These are phyloP conservation scores for Xiphorhynchus erythropygius DNA, from an alignment of 2,797 vertebrate genomes.

Conservation along the genomic window DNA sequence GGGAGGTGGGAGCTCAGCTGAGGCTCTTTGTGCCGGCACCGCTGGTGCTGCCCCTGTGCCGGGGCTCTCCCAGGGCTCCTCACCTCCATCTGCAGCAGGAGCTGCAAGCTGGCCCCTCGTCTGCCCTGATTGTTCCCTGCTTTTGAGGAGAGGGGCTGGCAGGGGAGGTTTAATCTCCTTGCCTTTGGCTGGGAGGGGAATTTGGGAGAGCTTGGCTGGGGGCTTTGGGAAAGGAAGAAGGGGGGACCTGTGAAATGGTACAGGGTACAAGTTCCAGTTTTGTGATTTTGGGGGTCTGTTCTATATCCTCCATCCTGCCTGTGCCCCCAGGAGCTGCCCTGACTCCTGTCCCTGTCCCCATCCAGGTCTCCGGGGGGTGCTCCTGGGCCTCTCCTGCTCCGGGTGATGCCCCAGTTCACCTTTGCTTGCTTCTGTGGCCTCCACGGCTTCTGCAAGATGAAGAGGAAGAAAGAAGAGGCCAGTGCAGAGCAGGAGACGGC, in stretches of 20 bases:
- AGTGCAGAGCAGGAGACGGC: slow-evolving; percentile 77
- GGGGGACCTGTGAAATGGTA: fast-evolving
- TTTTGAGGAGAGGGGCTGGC: background rate
- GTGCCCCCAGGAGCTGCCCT: background rate
- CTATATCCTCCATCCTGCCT: background rate
- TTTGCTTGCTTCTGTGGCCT: slow-evolving; percentile 95
- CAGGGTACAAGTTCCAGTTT: background rate
- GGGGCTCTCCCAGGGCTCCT: background rate
- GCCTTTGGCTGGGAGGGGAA: background rate
- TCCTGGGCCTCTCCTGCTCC: background rate
- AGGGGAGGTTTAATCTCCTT: background rate
- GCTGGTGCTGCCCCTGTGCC: background rate
- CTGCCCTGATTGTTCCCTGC: background rate
- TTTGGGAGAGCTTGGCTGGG: background rate
- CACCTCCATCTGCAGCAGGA: background rate
- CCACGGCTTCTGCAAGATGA: slow-evolving; percentile 88
- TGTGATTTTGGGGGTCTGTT: background rate
- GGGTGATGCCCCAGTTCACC: slow-evolving; percentile 92
- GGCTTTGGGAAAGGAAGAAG: background rate
- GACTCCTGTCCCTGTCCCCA: background rate
- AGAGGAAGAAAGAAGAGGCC: slow-evolving; percentile 79
- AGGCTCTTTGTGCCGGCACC: background rate
- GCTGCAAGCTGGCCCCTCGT: background rate
- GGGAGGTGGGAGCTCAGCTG: background rate
- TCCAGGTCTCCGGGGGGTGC: slow-evolving; percentile 43